Evolutionary conservation across 2,797 vertebrate species (phyloP), one percentile per base, ranked within the genome.

Genomic region (Sebastes paucispinis): DNA sequence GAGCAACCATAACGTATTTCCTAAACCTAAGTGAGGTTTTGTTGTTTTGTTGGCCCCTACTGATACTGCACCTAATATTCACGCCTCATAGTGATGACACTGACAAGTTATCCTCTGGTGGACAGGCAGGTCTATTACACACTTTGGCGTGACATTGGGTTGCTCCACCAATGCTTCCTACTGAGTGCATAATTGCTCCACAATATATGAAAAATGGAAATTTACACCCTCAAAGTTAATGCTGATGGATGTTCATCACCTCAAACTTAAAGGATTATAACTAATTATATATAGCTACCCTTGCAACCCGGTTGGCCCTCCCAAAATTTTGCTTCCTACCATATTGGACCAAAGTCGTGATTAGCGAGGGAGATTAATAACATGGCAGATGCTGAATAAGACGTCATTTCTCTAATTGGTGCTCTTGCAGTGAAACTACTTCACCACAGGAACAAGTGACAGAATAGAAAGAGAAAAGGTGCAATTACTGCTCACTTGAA

Each of bases 401-500:
- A 13, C n/a, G 18, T 64, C 2, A 25, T 62, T 70, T 79, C 7
- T 58, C 6, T 67, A 69, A 80, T 58, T 73, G 36, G 16, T 24
- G 32, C 63, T 47, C 60, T 55, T 4, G n/a, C 76, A 6, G n/a
- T 43, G 5, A 69, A 54, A 58, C 47, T 54, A 34, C 10, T 55
- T 78, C 64, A 39, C 29, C 55, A 25, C 12, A 36, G 62, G 54
- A 69, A 22, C 39, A 31, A 52, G 39, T n/a, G 36, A 70, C 24
- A 75, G 18, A 67, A 73, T 12, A 59, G 27, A 58, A 55, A 39
- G 54, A 69, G 10, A 54, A 79, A 20, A 80, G 72, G 67, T 65
- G 20, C 78, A 83, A 77, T 80, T 84, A 83, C 59, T 24, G 62
- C 25, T 73, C 55, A 22, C 62, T 69, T 32, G 32, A 82, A 79